Conservation (phyloP, 2,888 invertebrate genomes). For the Axea sp. region DNA sequence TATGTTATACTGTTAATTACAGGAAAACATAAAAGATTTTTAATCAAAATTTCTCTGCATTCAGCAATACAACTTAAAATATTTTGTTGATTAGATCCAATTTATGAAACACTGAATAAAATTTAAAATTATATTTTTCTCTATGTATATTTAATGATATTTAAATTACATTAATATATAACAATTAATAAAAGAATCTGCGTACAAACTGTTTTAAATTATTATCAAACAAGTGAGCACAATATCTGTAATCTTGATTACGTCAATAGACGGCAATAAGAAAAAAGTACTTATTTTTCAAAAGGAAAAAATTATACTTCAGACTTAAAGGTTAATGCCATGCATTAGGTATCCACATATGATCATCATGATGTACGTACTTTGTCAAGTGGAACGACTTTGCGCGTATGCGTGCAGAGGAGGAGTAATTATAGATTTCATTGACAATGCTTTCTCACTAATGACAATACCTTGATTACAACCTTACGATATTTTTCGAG, state of each 20-base stretch:
- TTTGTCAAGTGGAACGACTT: slow-evolving; percentile 57
- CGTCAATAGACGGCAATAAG: slow-evolving; percentile 19
- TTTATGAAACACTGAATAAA: neutral
- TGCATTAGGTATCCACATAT: slow-evolving; percentile 42
- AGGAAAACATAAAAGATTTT: no score
- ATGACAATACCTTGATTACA: slow-evolving; percentile 12
- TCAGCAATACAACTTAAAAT: no score
- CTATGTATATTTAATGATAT: no score
- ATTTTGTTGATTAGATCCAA: no score
- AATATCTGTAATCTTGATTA: slow-evolving; percentile 16
- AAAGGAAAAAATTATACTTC: slow-evolving; percentile 34
- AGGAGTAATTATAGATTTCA: slow-evolving; percentile 52
- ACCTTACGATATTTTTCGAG: slow-evolving; percentile 4
- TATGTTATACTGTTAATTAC: no score
- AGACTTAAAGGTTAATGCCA: slow-evolving; percentile 62
- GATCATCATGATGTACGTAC: slow-evolving; percentile 39
- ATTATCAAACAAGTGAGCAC: neutral
- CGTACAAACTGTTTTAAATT: slow-evolving; percentile 5
- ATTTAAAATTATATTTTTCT: neutral
- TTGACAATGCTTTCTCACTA: slow-evolving; percentile 50
- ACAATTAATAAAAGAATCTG: slow-evolving; percentile 7
- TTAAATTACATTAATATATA: neutral
- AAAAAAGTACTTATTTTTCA: slow-evolving; percentile 17
- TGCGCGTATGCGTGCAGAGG: slow-evolving; percentile 27
- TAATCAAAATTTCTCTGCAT: no score